Conservation (phyloP, 2,797 vertebrate genomes). For the Brotula barbata region DNA sequence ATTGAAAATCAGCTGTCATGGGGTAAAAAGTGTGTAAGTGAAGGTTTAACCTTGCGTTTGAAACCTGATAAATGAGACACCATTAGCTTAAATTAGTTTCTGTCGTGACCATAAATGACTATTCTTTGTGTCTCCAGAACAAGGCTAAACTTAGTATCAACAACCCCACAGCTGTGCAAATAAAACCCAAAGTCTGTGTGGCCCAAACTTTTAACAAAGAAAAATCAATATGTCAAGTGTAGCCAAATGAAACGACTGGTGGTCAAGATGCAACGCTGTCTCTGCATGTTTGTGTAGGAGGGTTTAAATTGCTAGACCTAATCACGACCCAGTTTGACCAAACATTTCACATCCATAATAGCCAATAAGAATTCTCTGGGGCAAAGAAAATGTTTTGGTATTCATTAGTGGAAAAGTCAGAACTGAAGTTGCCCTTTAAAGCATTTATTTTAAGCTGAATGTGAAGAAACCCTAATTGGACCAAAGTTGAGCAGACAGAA, state of each 20-base stretch:
- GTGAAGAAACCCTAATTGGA: slow-evolving; percentile 1
- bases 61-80: background rate
- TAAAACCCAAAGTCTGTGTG: background rate
- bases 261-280: slow-evolving; percentile 3
- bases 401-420: slow-evolving; percentile 3
- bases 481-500: slow-evolving; percentile 8
- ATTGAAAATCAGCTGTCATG: background rate
- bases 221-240: slow-evolving; percentile 4
- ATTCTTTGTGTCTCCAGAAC: background rate
- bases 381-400: background rate
- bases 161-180: background rate
- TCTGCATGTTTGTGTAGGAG: background rate
- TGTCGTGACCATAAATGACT: background rate
- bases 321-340: slow-evolving; percentile 6
- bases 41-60: slow-evolving; percentile 1
- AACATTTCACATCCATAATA: background rate
- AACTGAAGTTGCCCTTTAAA: background rate
- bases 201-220: background rate
- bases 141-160: too few species aligned
- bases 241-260: background rate
- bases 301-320: slow-evolving; percentile 2
- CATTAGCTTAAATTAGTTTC: background rate
- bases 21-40: background rate
- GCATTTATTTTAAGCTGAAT: slow-evolving; percentile 10
- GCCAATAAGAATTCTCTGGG: background rate